A percentile compares a stretch with the other conserved stretches of the same genome.
Evolutionary conservation across 2,888 invertebrate species (phyloP).

Genomic region (Mesochorus sp.): DNA sequence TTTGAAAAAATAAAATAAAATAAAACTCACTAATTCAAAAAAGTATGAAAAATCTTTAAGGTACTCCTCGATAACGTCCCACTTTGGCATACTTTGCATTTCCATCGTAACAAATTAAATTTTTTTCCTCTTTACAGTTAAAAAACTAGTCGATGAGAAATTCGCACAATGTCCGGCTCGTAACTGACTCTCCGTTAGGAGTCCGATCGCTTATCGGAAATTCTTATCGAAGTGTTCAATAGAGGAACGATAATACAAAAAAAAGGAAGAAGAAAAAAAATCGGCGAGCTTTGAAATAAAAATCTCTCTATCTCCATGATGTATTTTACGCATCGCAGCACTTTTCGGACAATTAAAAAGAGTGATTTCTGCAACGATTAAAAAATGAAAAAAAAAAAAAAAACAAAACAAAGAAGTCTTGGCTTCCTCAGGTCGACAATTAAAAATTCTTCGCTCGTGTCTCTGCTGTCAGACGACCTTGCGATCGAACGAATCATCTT

Average conservation of each 20-base stretch:
- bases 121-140: neutral
- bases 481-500: neutral
- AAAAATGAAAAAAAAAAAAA: no score
- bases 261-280: conserved; percentile 24
- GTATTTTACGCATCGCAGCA: neutral
- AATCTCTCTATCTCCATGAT: neutral
- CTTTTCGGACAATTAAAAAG: no score
- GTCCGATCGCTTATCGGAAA: conserved; percentile 52
- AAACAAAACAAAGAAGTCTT: no score
- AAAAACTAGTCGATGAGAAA: conserved; percentile 11
- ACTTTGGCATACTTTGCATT: conserved; percentile 67
- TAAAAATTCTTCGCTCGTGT: no score
- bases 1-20: no score
- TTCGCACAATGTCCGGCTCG: conserved; percentile 39
- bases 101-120: conserved; percentile 66
- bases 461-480: neutral
- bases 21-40: conserved; percentile 70
- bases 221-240: conserved; percentile 53
- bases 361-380: no score
- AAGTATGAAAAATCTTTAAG: conserved; percentile 67
- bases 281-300: conserved; percentile 9
- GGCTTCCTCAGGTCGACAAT: no score
- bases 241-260: conserved; percentile 42
- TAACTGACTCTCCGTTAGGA: conserved; percentile 41
- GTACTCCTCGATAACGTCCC: conserved; percentile 74